Evolutionary conservation across 2,113 vertebrate species (phyloP).

Genomic region (Cricetomys ansorgei): DNA sequence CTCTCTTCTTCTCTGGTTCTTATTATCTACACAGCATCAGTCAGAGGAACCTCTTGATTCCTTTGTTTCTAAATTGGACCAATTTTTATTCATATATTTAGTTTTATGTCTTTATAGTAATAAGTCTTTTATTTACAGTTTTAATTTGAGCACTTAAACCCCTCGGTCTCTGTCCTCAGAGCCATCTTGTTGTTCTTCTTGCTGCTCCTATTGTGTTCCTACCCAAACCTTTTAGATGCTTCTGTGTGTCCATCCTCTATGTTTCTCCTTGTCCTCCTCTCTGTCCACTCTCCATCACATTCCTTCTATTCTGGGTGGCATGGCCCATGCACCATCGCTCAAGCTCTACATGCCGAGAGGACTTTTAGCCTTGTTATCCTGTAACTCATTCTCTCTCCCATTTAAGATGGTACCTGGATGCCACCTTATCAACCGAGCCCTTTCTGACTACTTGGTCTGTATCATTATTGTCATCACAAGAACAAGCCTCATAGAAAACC

Average conservation of each 20-base stretch:
- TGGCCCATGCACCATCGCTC: rapidly evolving
- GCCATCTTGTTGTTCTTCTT: neutral
- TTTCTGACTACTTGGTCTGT: neutral
- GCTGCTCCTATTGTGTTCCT: too few relatives aligned
- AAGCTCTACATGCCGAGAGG: neutral
- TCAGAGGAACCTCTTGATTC: neutral
- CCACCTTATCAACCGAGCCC: neutral
- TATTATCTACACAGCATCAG: neutral
- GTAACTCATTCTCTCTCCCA: neutral
- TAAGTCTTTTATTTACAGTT: too few relatives aligned
- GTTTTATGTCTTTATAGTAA: neutral
- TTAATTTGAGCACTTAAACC: neutral
- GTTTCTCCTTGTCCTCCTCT: neutral
- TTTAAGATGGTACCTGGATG: neutral
- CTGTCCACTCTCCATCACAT: neutral
- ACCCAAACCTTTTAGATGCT: neutral
- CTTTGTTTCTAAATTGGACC: neutral
- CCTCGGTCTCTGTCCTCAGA: neutral
- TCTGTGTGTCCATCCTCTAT: neutral
- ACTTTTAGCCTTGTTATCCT: neutral
- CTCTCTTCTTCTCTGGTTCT: neutral
- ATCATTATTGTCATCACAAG: neutral
- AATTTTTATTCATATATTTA: neutral
- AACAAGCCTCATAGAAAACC: neutral
- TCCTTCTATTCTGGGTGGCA: neutral